These are phyloP conservation scores for Schizopygopsis pylzovi DNA, from an alignment of 2,797 vertebrate species.

Conservation along the genomic window DNA sequence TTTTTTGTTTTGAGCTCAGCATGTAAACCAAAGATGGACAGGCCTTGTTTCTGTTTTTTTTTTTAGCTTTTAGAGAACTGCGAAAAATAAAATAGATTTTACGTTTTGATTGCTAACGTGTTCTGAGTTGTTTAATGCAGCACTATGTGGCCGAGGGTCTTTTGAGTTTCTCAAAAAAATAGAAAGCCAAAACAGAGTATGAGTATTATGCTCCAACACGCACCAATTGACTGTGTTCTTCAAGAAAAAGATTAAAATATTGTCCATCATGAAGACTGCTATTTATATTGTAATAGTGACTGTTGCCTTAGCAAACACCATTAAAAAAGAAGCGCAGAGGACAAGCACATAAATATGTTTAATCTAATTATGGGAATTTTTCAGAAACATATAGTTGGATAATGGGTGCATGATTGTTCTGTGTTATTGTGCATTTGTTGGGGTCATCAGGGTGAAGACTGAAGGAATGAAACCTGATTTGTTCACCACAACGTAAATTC, in stretches of 20 bases:
- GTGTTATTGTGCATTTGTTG: neutral
- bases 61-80: constrained; percentile 38
- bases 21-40: constrained; percentile 25
- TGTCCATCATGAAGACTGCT: neutral
- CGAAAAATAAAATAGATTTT: constrained; percentile 76
- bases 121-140: neutral
- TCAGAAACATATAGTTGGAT: neutral
- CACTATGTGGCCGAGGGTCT: neutral
- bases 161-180: neutral
- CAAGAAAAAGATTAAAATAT: neutral
- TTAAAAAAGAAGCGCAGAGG: neutral
- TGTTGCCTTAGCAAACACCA: neutral
- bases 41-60: neutral
- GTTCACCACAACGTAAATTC: neutral
- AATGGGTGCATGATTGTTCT: constrained; percentile 4
- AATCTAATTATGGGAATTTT: neutral
- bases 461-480: neutral
- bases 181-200: neutral
- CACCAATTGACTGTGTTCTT: neutral
- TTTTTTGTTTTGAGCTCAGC: constrained; percentile 15
- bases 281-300: neutral
- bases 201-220: neutral
- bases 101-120: constrained; percentile 58
- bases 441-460: neutral
- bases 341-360: neutral